Evolutionary conservation across 2,797 vertebrate species (phyloP).

Genomic region (Silurus aristotelis): DNA sequence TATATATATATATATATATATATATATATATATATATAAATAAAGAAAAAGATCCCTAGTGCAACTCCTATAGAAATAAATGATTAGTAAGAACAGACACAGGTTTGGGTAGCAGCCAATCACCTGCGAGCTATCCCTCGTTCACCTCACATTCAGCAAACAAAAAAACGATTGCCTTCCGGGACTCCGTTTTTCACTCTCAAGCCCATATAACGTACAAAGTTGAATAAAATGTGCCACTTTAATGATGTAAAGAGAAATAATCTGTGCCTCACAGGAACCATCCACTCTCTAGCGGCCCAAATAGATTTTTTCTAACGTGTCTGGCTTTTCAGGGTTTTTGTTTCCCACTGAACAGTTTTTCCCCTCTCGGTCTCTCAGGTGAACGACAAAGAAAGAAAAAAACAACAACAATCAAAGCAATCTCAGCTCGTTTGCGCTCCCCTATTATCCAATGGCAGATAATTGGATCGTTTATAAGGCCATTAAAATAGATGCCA

Average conservation of each 20-base stretch:
- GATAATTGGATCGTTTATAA: conserved; percentile 37
- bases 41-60: conserved; percentile 11
- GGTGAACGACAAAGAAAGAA: neutral
- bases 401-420: neutral
- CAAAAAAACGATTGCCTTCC: conserved; percentile 3
- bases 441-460: conserved; percentile 33
- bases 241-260: conserved; percentile 29
- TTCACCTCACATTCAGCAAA: conserved; percentile 22
- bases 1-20: neutral
- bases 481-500: conserved; percentile 30
- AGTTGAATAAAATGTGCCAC: conserved; percentile 25
- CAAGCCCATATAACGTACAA: neutral
- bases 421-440: conserved; percentile 10
- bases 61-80: conserved; percentile 5
- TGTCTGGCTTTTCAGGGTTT: neutral
- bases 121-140: neutral
- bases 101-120: conserved; percentile 16
- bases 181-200: neutral
- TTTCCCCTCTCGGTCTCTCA: neutral
- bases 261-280: conserved; percentile 12
- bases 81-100: conserved; percentile 6
- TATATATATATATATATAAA: conserved; percentile 3
- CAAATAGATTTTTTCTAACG: neutral
- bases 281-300: conserved; percentile 7
- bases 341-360: neutral